phyloP scores from a whole-genome alignment of 2,113 vertebrate species.

The Leucosticte australis region DNA sequence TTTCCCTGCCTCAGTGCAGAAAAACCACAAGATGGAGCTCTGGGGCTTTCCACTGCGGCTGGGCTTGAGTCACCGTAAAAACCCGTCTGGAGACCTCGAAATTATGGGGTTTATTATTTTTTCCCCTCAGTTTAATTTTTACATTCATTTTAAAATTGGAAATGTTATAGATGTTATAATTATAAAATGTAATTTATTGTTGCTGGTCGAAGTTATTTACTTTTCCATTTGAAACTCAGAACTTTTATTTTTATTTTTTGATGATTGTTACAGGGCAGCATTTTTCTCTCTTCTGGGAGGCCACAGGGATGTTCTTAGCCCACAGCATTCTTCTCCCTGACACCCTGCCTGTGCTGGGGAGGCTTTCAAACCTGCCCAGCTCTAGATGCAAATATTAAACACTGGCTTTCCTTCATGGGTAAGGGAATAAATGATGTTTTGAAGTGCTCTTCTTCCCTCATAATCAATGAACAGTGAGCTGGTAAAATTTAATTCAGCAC shows the following conservation, averaged over 20 bases:
- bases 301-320: neutral
- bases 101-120: slow-evolving; percentile 34
- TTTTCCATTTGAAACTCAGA: neutral
- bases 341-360: neutral
- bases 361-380: neutral
- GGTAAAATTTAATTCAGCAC: neutral
- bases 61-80: neutral
- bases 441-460: neutral
- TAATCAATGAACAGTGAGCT: neutral
- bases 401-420: accelerated
- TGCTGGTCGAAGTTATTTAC: neutral
- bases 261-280: neutral
- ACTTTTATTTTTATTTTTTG: neutral
- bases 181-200: neutral
- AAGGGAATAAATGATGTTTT: neutral
- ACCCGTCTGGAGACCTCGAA: neutral
- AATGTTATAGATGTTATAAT: neutral
- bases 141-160: neutral
- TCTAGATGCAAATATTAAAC: neutral
- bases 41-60: slow-evolving; percentile 19
- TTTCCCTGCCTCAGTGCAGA: neutral
- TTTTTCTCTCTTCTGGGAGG: neutral
- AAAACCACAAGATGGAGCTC: slow-evolving; percentile 67
- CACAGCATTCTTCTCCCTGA: neutral
- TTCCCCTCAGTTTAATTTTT: slow-evolving; percentile 27